Conservation (phyloP, 2,113 vertebrate genomes). For the Campylomormyrus numenius region DNA sequence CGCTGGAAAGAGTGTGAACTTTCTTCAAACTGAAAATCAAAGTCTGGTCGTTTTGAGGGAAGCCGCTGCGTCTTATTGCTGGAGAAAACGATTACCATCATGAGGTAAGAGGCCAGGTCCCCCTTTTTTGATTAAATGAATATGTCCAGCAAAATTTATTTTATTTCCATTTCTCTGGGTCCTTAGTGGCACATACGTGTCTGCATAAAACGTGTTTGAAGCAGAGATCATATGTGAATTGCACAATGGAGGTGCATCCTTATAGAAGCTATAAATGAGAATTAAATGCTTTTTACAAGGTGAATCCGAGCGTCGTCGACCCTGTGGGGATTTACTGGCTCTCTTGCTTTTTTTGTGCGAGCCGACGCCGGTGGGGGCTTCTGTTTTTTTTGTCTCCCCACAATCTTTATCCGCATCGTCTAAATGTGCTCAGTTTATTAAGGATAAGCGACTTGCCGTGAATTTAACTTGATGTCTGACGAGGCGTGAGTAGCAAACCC, state of each 20-base stretch:
- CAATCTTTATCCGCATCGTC: not conserved
- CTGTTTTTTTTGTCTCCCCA: not conserved
- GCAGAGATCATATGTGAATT: not conserved
- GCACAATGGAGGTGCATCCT: not conserved
- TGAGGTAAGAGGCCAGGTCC: slow-evolving; percentile 55
- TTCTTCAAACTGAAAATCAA: slow-evolving; percentile 36
- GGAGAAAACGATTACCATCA: slow-evolving; percentile 32
- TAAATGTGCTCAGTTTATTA: not conserved
- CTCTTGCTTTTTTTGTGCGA: not conserved
- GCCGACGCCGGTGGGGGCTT: not conserved
- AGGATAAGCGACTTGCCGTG: not conserved
- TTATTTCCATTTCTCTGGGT: not conserved
- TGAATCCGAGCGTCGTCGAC: not conserved
- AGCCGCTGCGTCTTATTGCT: slow-evolving; percentile 12
- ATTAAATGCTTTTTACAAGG: not conserved
- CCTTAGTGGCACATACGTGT: not conserved
- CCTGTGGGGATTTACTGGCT: not conserved
- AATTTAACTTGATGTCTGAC: not conserved
- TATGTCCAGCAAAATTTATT: not conserved
- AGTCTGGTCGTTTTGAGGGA: slow-evolving; percentile 17
- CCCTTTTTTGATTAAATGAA: not conserved
- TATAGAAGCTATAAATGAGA: not conserved
- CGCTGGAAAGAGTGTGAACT: slow-evolving; percentile 41
- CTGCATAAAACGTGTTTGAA: not conserved
- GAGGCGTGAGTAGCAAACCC: not conserved